A percentile compares a stretch with the other conserved stretches of the same genome.
Conservation (phyloP, 2,113 vertebrate genomes). For the Amazona vittata region DNA sequence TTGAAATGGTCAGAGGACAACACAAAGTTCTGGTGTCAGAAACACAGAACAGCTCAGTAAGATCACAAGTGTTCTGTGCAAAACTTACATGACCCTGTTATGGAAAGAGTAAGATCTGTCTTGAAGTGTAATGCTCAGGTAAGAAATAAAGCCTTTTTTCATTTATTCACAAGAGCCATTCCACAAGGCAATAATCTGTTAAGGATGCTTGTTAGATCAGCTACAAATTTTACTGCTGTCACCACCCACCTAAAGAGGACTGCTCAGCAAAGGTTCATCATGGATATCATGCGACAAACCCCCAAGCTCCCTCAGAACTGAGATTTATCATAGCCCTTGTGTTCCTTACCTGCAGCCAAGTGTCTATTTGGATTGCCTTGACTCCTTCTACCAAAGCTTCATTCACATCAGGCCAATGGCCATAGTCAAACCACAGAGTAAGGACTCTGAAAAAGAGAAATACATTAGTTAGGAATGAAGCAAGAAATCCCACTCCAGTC, state of each 20-base stretch:
- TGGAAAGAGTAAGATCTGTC: neutral
- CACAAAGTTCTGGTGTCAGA: neutral
- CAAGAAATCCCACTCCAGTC: neutral
- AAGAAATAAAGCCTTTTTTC: neutral
- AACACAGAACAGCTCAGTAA: neutral
- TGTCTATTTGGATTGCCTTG: conserved; percentile 98
- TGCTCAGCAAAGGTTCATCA: neutral
- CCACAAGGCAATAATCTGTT: neutral
- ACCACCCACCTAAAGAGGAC: neutral
- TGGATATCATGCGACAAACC: neutral
- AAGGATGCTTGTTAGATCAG: neutral
- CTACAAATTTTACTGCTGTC: neutral
- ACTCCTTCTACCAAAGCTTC: conserved; percentile 97
- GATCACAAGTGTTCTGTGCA: neutral
- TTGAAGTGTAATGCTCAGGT: neutral
- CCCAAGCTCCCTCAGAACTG: neutral
- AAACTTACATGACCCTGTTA: neutral
- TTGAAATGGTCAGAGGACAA: neutral
- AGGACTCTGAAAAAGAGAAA: conserved; percentile 83
- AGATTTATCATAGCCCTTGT: neutral
- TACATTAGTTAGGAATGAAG: neutral
- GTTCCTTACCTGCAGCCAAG: conserved; percentile 91
- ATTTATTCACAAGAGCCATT: neutral
- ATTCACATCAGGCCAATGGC: conserved; percentile 97
- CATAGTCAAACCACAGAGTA: conserved; percentile 98